A percentile compares a stretch with the other conserved stretches of the same genome.
Conservation (phyloP, 2,113 vertebrate genomes). For the Tapirus terrestris region DNA sequence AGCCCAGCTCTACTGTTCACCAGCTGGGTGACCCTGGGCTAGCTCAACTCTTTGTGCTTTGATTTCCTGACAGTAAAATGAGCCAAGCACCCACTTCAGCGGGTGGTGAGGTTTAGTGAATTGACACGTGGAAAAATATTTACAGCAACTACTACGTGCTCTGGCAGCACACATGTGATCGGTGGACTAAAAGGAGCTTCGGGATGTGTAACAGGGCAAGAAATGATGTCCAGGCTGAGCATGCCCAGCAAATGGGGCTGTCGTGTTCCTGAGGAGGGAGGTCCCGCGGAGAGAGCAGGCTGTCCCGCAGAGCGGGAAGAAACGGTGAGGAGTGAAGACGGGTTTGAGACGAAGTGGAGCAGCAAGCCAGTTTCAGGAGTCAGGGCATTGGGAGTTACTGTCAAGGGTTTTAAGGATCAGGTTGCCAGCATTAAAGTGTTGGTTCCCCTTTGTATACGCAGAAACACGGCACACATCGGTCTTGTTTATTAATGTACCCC, state of each 20-base stretch:
- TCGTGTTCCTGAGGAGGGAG: neutral
- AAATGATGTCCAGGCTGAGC: neutral
- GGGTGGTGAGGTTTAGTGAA: neutral
- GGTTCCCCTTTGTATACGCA: neutral
- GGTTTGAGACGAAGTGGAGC: neutral
- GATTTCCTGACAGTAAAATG: neutral
- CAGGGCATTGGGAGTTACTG: neutral
- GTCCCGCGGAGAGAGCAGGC: neutral
- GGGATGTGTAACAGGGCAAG: too few species aligned
- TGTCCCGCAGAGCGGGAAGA: neutral
- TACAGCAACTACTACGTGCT: neutral
- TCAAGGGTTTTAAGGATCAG: neutral
- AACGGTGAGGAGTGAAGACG: neutral
- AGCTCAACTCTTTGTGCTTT: neutral
- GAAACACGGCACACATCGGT: neutral
- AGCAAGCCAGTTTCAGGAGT: neutral
- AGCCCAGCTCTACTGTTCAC: neutral
- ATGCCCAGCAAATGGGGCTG: too few species aligned
- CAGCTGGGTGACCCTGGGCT: neutral
- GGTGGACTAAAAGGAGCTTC: neutral
- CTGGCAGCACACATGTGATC: neutral
- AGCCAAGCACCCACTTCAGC: neutral
- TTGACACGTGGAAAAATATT: neutral
- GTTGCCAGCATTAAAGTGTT: neutral
- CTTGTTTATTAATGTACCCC: neutral